Conservation (phyloP, 2,888 invertebrate genomes). For the Hydraecia micacea region DNA sequence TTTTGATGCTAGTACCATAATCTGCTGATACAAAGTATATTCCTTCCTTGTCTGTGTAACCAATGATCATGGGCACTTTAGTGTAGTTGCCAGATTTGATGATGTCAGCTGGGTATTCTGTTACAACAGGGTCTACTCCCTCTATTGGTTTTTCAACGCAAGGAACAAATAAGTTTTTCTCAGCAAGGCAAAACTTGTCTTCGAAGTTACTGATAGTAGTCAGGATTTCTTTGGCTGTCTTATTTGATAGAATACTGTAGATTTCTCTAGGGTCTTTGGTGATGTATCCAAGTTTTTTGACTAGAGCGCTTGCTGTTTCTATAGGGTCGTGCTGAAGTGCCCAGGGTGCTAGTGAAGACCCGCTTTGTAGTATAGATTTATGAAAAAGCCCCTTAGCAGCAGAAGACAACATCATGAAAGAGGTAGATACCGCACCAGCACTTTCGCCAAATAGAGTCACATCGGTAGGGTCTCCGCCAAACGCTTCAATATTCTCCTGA, state of each 20-base stretch:
- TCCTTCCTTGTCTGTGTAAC: conserved; percentile 85
- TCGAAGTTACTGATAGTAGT: conserved; percentile 77
- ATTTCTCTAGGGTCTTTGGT: conserved; percentile 82
- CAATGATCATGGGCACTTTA: conserved; percentile 86
- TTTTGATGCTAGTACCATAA: conserved; percentile 79
- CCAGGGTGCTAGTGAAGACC: conserved; percentile 84
- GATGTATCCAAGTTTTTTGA: conserved; percentile 81
- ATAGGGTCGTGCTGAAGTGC: conserved; percentile 83
- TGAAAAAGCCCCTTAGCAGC: conserved; percentile 84
- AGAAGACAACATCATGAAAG: conserved; percentile 81
- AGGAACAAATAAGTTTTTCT: conserved; percentile 82
- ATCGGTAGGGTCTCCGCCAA: conserved; percentile 84
- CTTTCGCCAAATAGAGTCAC: conserved; percentile 87
- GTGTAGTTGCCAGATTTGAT: conserved; percentile 83
- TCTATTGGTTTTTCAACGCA: conserved; percentile 82
- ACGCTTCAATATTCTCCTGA: conserved; percentile 80
- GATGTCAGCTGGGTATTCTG: conserved; percentile 79
- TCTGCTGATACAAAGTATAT: conserved; percentile 83
- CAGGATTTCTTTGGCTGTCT: conserved; percentile 78
- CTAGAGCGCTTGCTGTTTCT: conserved; percentile 78
- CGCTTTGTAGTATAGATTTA: conserved; percentile 85
- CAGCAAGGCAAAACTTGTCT: conserved; percentile 80
- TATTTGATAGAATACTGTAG: conserved; percentile 79
- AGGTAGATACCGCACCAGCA: conserved; percentile 85
- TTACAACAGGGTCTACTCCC: conserved; percentile 81